These are phyloP conservation scores for Rhabdornis inornatus DNA, from an alignment of 2,113 vertebrate genomes.

Conservation along the genomic window DNA sequence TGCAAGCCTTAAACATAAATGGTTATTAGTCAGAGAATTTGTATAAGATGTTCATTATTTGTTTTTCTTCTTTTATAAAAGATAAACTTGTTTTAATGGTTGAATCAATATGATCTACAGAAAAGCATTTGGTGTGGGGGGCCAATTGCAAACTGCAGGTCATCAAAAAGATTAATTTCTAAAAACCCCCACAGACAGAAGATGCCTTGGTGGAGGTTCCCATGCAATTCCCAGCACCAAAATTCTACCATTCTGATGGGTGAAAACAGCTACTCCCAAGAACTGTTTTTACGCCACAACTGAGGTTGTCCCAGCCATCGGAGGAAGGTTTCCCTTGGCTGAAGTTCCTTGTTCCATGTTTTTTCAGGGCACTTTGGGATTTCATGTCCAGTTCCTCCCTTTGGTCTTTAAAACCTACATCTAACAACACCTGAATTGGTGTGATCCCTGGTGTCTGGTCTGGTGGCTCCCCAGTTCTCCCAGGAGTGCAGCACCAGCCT, in stretches of 20 bases:
- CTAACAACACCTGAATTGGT: background rate
- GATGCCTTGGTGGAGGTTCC: background rate
- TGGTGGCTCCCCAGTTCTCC: background rate
- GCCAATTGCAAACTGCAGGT: background rate
- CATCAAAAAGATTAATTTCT: background rate
- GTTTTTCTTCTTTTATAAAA: background rate
- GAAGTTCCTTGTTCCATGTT: background rate
- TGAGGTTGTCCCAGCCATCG: fast-evolving
- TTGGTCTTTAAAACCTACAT: background rate
- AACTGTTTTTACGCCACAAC: background rate
- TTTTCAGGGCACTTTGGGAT: background rate
- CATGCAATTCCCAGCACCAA: background rate
- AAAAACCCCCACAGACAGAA: background rate
- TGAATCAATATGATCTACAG: background rate
- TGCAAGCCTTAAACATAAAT: background rate
- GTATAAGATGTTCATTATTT: background rate
- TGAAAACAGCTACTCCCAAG: background rate
- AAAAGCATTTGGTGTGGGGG: background rate
- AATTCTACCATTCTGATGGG: background rate
- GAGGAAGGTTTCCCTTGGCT: background rate
- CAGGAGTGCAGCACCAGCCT: background rate
- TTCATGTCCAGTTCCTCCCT: background rate
- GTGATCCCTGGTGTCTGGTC: background rate
- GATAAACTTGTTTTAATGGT: background rate
- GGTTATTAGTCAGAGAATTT: background rate